Base-by-base conservation (phyloP, 2,113 vertebrate genomes). In the Fregata magnificens region DNA sequence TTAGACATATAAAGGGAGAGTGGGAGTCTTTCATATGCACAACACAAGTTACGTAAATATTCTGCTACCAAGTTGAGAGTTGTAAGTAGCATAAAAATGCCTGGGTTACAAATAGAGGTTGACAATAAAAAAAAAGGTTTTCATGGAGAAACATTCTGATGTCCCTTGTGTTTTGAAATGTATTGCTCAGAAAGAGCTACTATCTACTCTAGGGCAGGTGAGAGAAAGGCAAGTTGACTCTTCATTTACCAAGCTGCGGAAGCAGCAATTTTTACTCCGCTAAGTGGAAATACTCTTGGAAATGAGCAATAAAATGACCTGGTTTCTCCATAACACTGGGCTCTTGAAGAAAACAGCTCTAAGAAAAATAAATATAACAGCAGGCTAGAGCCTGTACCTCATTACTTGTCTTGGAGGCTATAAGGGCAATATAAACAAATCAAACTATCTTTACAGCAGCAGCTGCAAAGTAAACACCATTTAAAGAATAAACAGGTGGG, bases 371-470 rank as follows among this genome's bases (percentile, higher is more conserved):
- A 94, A 88, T 38, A 31, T 58, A 93, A 84, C 45, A 93, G 61
- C 79, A 67, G 69, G 58, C 65, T 87, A 80, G n/a, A 88, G 74
- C n/a, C 56, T 71, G 70, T 55, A 77, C 63, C 93, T 94, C 8
- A 5, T 42, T 83, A 93, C 62, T 77, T 87, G 56, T 83, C 50
- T 63, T 42, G 70, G 14, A 82, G 65, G 58, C 59, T 65, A 45
- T 72, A 91, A 97, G 94, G 76, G 73, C 71, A 95, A 92, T 52
- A 91, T 36, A 92, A 92, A 87, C 93, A 95, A 97, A 90, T 62
- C 73, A 92, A 97, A 89, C 36, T 85, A 85, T 61, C 74, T 84
- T 95, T 94, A 73, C 42, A 83, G 82, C 59, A 73, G 95, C 88
- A 58, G 55, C 10, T 31, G 38, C 55, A 92, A 78, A 89, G 56